Percentiles rank a stretch among this genome's conserved stretches.
phyloP scores from a whole-genome alignment of 2,888 invertebrate genomes.

The Chrysotoxum bicinctum region DNA sequence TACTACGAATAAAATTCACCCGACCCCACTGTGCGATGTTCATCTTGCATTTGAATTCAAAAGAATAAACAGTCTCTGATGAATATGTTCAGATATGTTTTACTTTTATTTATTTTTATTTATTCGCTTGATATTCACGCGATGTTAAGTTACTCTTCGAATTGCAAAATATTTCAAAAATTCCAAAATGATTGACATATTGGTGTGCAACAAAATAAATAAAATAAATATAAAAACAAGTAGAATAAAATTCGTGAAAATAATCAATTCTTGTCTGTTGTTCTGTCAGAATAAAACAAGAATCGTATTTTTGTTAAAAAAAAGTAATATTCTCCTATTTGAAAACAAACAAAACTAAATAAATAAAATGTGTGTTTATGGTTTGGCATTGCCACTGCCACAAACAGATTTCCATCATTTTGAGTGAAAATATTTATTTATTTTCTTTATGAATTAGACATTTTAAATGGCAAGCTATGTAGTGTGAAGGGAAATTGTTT shows the following conservation, averaged over 20 bases:
- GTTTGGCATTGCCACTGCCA: not conserved
- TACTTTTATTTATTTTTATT: not conserved
- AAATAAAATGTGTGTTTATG: not conserved
- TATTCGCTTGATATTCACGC: not conserved
- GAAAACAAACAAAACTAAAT: not conserved
- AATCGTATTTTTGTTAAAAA: conserved; percentile 8
- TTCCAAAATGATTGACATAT: conserved; percentile 3
- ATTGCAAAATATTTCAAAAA: conserved; percentile 19
- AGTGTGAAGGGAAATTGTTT: not conserved
- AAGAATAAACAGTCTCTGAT: not conserved
- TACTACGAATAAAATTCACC: not conserved
- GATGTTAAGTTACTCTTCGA: not conserved
- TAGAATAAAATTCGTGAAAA: conserved; percentile 1
- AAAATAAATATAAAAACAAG: not conserved
- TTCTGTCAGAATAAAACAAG: not conserved
- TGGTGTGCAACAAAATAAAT: not conserved
- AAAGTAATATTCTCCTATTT: not conserved
- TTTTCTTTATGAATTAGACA: conserved; percentile 4
- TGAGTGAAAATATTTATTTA: conserved; percentile 14
- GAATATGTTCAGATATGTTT: not conserved
- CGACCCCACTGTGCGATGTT: not conserved
- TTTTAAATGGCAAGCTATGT: not conserved
- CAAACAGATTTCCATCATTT: not conserved
- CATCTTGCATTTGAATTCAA: conserved; percentile 5
- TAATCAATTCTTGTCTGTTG: not conserved